These are phyloP conservation scores for Rhinopomastus cyanomelas DNA, from an alignment of 2,113 vertebrate species.

Conservation along the genomic window DNA sequence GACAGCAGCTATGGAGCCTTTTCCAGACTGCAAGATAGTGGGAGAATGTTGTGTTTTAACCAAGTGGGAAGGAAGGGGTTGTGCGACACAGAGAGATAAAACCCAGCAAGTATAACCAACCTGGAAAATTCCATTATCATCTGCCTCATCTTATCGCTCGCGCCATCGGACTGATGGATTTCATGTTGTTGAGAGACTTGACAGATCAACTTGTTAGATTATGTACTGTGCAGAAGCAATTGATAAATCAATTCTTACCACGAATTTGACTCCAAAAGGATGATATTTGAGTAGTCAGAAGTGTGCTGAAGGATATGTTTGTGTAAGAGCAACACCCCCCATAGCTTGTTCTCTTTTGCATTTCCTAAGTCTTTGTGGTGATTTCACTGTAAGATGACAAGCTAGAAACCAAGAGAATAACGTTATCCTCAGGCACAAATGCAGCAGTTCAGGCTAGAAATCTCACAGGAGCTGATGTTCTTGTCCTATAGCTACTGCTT, in stretches of 20 bases:
- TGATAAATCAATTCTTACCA: constrained; percentile 36
- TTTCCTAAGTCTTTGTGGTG: not conserved
- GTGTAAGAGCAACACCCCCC: fast-evolving
- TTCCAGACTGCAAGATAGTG: not conserved
- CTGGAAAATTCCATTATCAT: constrained; percentile 43
- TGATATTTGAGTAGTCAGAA: not conserved
- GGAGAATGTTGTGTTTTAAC: not conserved
- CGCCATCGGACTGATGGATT: constrained; percentile 25
- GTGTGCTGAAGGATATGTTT: not conserved
- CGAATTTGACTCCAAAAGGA: not conserved
- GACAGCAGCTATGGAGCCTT: not conserved
- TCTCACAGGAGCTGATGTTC: not conserved
- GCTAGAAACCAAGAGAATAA: constrained; percentile 20
- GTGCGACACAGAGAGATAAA: not conserved
- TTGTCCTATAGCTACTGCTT: not conserved
- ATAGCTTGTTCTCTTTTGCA: not conserved
- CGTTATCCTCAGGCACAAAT: constrained; percentile 22
- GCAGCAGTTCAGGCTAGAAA: constrained; percentile 18
- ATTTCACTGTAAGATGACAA: not conserved
- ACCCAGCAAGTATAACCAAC: not conserved
- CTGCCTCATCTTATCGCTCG: not conserved
- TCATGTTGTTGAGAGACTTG: constrained; percentile 29
- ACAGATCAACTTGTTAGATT: constrained; percentile 3
- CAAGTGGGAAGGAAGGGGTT: not conserved
- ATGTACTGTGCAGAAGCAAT: not conserved